Percentiles rank a stretch among this genome's conserved stretches.
These are phyloP conservation scores for Phataginus tetradactyla DNA, from an alignment of 2,797 vertebrate species.

Conservation along the genomic window DNA sequence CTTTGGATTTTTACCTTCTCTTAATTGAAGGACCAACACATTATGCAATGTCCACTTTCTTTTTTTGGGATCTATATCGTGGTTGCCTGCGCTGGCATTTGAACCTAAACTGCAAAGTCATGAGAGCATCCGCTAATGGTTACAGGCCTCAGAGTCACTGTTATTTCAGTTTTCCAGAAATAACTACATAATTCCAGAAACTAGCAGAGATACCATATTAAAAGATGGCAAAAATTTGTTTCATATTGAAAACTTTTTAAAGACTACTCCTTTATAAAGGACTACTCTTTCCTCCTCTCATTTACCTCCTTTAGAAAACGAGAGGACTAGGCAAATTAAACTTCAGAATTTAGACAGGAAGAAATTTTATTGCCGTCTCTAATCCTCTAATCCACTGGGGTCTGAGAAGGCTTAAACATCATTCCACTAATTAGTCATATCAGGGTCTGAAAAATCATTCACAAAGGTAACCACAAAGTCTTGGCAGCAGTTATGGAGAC, in stretches of 20 bases:
- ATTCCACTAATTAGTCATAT: conserved; percentile 44
- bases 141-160: not conserved
- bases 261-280: not conserved
- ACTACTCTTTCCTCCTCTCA: not conserved
- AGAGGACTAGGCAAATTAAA: not conserved
- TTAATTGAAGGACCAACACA: not conserved
- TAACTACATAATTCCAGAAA: not conserved
- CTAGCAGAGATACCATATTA: not conserved
- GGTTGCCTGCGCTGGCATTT: not conserved
- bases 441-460: conserved; percentile 38
- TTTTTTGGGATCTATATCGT: conserved; percentile 3
- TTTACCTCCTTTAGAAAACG: conserved; percentile 43
- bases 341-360: conserved; percentile 5
- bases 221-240: conserved; percentile 1
- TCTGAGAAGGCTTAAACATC: not conserved
- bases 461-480: conserved; percentile 2
- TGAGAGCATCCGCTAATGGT: not conserved
- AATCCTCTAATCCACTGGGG: not conserved
- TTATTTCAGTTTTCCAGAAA: conserved; percentile 59
- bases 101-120: conserved; percentile 23
- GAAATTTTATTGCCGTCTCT: conserved; percentile 9
- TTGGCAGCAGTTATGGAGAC: not conserved
- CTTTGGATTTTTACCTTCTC: conserved; percentile 41
- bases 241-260: conserved; percentile 4
- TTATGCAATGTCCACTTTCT: not conserved